A percentile compares a stretch with the other conserved stretches of the same genome.
These are phyloP conservation scores for Scolanthus callimorphus DNA, from an alignment of 92 coral and sea anemone species.

Conservation along the genomic window DNA sequence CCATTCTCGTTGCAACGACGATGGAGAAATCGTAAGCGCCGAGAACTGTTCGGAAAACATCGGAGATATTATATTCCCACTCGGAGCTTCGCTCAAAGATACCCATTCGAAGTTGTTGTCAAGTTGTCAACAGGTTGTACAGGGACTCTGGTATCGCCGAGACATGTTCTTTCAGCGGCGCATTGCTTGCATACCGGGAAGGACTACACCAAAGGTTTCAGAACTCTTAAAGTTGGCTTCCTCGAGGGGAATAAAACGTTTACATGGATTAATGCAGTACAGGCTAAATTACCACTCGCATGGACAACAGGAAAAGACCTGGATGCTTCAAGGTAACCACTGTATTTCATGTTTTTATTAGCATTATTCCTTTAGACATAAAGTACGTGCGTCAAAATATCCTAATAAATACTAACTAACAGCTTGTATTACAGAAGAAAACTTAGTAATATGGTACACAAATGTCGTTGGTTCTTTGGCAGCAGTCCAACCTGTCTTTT, in stretches of 20 bases:
- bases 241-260: constrained; percentile 44
- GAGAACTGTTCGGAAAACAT: constrained; percentile 29
- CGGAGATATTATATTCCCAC: constrained; percentile 41
- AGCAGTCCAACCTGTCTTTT: no score
- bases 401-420: no score
- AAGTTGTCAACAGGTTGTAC: constrained; percentile 89
- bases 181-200: constrained; percentile 89
- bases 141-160: constrained; percentile 75
- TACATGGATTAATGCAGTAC: constrained; percentile 50
- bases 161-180: constrained; percentile 89
- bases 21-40: constrained; percentile 5
- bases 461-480: no score
- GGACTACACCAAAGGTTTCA: constrained; percentile 69
- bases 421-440: no score
- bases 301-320: constrained; percentile 78
- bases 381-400: no score
- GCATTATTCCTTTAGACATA: no score
- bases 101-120: constrained; percentile 80
- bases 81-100: constrained; percentile 40
- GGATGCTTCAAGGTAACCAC: constrained; percentile 60
- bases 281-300: constrained; percentile 62
- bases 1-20: constrained; percentile 9
- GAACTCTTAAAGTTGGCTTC: constrained; percentile 67
- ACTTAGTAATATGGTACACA: no score
- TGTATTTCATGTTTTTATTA: no score